phyloP scores from a whole-genome alignment of 1,140 invertebrate species.

The Magallana ariakensis region DNA sequence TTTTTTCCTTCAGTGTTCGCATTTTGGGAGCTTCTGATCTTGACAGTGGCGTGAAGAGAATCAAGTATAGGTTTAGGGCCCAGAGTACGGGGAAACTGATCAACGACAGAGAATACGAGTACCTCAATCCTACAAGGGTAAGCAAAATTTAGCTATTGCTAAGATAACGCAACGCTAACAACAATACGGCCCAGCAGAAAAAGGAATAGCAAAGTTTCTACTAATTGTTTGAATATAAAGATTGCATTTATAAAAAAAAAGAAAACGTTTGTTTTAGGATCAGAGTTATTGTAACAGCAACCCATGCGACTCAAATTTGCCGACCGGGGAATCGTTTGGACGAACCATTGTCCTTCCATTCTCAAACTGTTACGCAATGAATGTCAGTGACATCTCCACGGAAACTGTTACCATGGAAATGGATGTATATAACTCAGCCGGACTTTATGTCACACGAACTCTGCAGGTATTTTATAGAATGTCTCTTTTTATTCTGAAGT shows the following conservation, averaged over 20 bases:
- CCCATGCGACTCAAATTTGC: not conserved
- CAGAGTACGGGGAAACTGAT: not conserved
- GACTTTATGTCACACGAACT: not conserved
- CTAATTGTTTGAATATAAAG: not conserved
- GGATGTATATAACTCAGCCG: conserved; percentile 9
- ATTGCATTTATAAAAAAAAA: not conserved
- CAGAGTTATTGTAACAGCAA: not conserved
- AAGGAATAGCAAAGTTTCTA: too few species aligned
- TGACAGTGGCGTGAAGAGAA: not conserved
- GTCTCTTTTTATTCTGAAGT: not conserved
- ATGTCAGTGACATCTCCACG: not conserved
- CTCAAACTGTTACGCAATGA: not conserved
- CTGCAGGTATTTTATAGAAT: not conserved
- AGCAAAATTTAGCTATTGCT: too few species aligned
- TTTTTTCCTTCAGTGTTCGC: not conserved
- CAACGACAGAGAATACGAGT: not conserved
- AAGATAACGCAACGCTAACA: not conserved
- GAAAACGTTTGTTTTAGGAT: not conserved
- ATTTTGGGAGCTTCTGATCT: not conserved
- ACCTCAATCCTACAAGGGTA: not conserved
- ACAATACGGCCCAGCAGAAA: not conserved
- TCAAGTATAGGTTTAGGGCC: not conserved
- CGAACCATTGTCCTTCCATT: not conserved
- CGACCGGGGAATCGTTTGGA: not conserved
- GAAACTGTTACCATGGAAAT: not conserved